Evolutionary conservation across 2,888 invertebrate genomes (phyloP), one percentile per base, ranked within the genome.

Genomic region (Ceraclea dissimilis): DNA sequence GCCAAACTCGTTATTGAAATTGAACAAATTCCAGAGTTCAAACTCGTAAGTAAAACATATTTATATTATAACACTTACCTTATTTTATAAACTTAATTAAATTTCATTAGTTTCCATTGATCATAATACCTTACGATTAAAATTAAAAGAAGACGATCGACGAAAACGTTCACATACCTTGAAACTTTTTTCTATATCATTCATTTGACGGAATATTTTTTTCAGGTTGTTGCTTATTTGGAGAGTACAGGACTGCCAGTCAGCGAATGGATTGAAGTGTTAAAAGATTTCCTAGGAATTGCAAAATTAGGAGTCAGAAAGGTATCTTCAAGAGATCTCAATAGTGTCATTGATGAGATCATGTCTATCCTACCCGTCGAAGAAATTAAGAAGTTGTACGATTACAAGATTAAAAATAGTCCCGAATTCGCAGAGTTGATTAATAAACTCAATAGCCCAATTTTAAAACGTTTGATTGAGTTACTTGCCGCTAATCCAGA

Each of bases 311-410:
- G 46, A 1, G 18, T 13, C 18, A n/a, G 17, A 8, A n/a, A n/a
- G n/a, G n/a, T n/a, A n/a, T 18, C 11, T 17, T 8, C 48, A 10
- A 43, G 52, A 11, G 48, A 39, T 18, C 39, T 56, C 11, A 48
- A 34, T 18, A 47, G n/a, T 13, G 22, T 56, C 16, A 34, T 51
- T 33, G 44, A 52, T 21, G 48, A 57, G 21, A 52, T 57, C 52
- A 39, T 34, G 16, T 52, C 52, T 18, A 39, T 57, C 33, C 57
- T 57, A 21, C 57, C 57, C 2, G 10, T 39, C n/a, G 52, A 57
- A n/a, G 31, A 57, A 10, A 52, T 57, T 21, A 31, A 33, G 1
- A 49, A 48, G 13, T 17, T 57, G 19, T 49, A 52, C 33, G n/a
- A 39, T 11, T 8, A 39, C 1, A 55, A 55, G 34, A 13, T 51